Evolutionary conservation across 2,888 invertebrate species (phyloP).

Genomic region (Ceramica pisi): DNA sequence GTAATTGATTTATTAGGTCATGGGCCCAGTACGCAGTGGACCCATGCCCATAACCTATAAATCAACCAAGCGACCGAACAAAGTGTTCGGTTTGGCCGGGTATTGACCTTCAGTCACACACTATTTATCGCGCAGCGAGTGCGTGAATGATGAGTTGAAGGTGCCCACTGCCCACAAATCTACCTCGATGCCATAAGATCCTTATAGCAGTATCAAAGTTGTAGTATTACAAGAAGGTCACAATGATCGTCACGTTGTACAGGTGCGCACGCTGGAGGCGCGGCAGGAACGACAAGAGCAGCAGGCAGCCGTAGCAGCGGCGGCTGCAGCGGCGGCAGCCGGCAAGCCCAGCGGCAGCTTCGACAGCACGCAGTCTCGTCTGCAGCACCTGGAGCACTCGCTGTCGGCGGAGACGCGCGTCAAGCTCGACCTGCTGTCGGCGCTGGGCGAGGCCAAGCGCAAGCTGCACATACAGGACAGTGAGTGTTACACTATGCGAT

Average conservation of each 20-base stretch:
- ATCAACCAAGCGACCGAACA: background rate
- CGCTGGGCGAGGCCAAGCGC: slow-evolving; percentile 98
- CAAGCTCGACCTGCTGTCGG: slow-evolving; percentile 99
- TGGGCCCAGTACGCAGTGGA: too few species aligned
- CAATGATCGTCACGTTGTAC: background rate
- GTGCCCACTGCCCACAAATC: too few species aligned
- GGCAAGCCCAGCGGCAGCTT: slow-evolving; percentile 84
- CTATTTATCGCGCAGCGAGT: background rate
- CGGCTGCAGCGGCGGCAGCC: slow-evolving; percentile 34
- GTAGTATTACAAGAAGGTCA: too few species aligned
- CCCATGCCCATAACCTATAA: too few species aligned
- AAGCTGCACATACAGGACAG: slow-evolving; percentile 95
- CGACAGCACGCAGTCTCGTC: slow-evolving; percentile 96
- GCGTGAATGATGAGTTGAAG: too few species aligned
- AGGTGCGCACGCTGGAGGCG: slow-evolving; percentile 74
- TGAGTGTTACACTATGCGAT: background rate
- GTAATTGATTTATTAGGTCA: too few species aligned
- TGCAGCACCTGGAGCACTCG: slow-evolving; percentile 97
- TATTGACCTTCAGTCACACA: background rate
- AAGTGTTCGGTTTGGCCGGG: background rate
- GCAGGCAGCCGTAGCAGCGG: slow-evolving; percentile 31
- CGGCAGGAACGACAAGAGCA: slow-evolving; percentile 69
- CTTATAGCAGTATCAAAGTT: too few species aligned
- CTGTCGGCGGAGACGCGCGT: slow-evolving; percentile 99
- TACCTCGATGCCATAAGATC: too few species aligned